Evolutionary conservation across 2,888 invertebrate genomes (phyloP).

Genomic region (Cacoxenus indagator): DNA sequence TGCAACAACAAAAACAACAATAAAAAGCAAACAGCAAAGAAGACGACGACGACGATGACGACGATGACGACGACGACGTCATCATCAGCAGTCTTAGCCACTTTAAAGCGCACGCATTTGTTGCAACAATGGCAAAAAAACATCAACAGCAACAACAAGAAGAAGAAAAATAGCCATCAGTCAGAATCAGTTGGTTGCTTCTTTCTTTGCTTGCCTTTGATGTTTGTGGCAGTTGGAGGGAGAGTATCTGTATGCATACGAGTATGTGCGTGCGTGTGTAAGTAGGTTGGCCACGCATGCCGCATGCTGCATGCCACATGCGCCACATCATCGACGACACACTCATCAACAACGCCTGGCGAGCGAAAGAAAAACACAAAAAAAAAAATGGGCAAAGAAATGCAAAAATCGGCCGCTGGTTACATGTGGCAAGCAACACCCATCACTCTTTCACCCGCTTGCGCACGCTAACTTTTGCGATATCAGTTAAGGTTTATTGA

Average conservation of each 20-base stretch:
- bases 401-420: constrained; percentile 2
- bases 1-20: no score
- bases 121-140: neutral
- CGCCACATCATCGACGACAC: neutral
- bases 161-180: neutral
- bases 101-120: constrained; percentile 7
- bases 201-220: neutral
- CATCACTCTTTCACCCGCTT: neutral
- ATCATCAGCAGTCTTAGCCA: neutral
- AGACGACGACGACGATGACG: neutral
- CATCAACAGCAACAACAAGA: neutral
- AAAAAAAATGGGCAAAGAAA: neutral
- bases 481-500: constrained; percentile 63
- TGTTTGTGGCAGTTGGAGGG: neutral
- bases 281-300: constrained; percentile 6
- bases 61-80: neutral
- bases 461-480: constrained; percentile 7
- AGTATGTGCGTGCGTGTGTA: neutral
- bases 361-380: neutral
- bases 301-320: neutral
- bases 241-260: neutral
- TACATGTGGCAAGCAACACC: neutral
- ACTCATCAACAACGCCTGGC: neutral
- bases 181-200: neutral
- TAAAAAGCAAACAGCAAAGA: no score